Evolutionary conservation across 2,797 vertebrate genomes (phyloP).

Genomic region (Paratrypauchen microcephalus): DNA sequence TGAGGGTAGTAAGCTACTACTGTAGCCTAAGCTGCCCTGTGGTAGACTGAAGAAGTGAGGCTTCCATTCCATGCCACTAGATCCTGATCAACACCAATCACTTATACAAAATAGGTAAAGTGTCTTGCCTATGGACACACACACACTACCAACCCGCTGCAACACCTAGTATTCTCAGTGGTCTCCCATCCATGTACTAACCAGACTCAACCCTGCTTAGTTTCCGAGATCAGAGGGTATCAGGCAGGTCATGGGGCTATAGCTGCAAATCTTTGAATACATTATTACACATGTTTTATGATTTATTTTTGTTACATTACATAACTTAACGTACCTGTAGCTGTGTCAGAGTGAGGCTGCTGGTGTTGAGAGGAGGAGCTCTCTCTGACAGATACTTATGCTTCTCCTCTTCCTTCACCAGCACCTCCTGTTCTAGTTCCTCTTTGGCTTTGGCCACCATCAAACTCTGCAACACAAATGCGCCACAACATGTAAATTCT

Average conservation of each 20-base stretch:
- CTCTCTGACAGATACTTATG: conserved; percentile 84
- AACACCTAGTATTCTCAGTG: neutral
- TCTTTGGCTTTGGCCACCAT: conserved; percentile 94
- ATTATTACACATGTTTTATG: neutral
- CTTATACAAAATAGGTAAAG: neutral
- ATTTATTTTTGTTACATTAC: neutral
- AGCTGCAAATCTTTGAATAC: too few relatives aligned
- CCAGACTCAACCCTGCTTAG: too few relatives aligned
- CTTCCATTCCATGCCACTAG: too few relatives aligned
- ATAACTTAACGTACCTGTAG: conserved; percentile 84
- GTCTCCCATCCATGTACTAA: too few relatives aligned
- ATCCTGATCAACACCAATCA: neutral
- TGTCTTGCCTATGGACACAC: neutral
- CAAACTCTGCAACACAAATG: conserved; percentile 79
- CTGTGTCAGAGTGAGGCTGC: conserved; percentile 73
- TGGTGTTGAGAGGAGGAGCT: conserved; percentile 73
- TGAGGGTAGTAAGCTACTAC: neutral
- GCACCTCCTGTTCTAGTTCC: conserved; percentile 87
- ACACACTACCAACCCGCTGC: neutral
- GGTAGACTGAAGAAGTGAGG: neutral
- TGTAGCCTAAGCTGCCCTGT: neutral
- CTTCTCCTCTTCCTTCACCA: conserved; percentile 88
- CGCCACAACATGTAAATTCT: neutral
- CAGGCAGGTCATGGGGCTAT: too few relatives aligned
- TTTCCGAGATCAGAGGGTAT: too few relatives aligned